phyloP scores from a whole-genome alignment of 2,113 vertebrate genomes.

The Cairina moschata region DNA sequence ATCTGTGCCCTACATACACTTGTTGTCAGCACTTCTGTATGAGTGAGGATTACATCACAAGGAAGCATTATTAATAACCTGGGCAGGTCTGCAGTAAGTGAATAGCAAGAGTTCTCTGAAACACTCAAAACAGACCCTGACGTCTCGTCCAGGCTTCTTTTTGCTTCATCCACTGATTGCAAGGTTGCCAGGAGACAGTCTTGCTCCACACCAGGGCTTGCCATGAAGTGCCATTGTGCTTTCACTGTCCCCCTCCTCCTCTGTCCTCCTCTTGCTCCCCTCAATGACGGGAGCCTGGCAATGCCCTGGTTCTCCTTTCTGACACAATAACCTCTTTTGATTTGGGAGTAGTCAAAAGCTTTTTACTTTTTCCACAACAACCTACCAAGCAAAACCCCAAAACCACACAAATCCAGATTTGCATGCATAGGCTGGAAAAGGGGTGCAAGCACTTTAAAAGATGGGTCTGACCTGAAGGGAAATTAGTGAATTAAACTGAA shows the following conservation, averaged over 20 bases:
- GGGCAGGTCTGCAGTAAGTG: conserved; percentile 37
- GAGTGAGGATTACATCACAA: not conserved
- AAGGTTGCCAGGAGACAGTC: conserved; percentile 62
- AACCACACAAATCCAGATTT: not conserved
- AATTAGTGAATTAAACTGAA: not conserved
- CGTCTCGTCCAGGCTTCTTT: not conserved
- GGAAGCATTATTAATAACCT: conserved; percentile 40
- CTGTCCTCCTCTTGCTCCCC: not conserved
- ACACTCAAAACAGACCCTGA: not conserved
- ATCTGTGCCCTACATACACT: not conserved
- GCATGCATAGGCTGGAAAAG: not conserved
- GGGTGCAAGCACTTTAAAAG: not conserved
- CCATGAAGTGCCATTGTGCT: conserved; percentile 25
- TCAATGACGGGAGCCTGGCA: conserved; percentile 30
- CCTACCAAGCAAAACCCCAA: not conserved
- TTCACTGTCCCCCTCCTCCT: not conserved
- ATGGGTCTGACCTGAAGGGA: not conserved
- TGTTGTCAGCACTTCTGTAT: not conserved
- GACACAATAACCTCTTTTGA: conserved; percentile 2
- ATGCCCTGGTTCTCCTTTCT: not conserved
- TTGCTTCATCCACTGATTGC: not conserved
- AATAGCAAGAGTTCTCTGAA: conserved; percentile 5
- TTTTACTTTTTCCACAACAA: not conserved
- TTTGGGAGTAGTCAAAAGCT: not conserved
- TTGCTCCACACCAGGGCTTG: not conserved